Evolutionary conservation across 2,113 vertebrate species (phyloP).

Genomic region (Origma solitaria): DNA sequence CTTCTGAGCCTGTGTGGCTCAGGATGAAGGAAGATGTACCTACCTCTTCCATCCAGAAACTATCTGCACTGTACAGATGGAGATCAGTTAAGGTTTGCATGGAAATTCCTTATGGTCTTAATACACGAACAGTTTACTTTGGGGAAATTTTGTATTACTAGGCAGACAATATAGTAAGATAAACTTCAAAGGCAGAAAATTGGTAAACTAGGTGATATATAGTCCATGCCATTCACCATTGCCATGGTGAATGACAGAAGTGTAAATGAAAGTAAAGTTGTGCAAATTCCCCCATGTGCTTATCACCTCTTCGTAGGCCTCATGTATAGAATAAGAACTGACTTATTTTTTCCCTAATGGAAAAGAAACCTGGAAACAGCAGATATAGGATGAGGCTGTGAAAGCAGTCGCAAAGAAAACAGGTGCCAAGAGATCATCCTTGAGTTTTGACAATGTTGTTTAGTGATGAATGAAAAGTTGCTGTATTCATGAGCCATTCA

Average conservation of each 20-base stretch:
- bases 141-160: not conserved
- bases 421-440: not conserved
- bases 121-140: not conserved
- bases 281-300: not conserved
- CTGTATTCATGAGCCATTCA: not conserved
- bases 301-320: not conserved
- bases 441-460: not conserved
- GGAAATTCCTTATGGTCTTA: not conserved
- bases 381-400: not conserved
- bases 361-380: not conserved
- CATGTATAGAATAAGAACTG: not conserved
- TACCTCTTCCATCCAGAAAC: not conserved
- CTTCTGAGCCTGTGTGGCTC: not conserved
- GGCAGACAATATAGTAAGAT: not conserved
- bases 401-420: not conserved
- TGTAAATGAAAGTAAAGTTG: not conserved
- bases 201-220: not conserved
- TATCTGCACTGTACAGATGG: not conserved
- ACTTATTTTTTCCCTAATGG: not conserved
- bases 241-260: not conserved
- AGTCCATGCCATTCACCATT: not conserved
- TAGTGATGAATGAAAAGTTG: not conserved
- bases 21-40: not conserved
- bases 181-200: not conserved
- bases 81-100: not conserved